These are phyloP conservation scores for Proteles cristata DNA, from an alignment of 2,113 vertebrate genomes.

Conservation along the genomic window DNA sequence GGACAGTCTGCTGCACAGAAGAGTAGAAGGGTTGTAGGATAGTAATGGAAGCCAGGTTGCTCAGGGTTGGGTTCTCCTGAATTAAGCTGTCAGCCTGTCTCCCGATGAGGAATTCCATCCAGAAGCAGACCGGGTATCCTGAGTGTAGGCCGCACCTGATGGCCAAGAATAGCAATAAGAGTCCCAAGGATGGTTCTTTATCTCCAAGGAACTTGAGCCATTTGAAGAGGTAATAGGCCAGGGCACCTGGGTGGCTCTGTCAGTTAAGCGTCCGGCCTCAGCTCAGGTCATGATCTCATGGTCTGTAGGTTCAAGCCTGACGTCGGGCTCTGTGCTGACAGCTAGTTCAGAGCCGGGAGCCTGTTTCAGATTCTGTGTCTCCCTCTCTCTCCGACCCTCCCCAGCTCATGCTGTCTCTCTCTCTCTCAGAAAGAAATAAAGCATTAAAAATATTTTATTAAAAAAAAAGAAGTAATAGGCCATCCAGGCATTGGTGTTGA, in stretches of 20 bases:
- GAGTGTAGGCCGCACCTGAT: conserved; percentile 97
- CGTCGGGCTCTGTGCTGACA: too few relatives aligned
- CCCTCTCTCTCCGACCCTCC: too few relatives aligned
- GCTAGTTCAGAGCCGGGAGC: too few relatives aligned
- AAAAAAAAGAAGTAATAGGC: conserved; percentile 92
- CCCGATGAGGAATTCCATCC: conserved; percentile 97
- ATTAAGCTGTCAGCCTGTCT: conserved; percentile 91
- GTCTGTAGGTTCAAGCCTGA: too few relatives aligned
- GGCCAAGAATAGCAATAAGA: conserved; percentile 93
- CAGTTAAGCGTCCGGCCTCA: too few relatives aligned
- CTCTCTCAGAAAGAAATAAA: too few relatives aligned
- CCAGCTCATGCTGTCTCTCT: too few relatives aligned
- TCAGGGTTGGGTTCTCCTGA: conserved; percentile 89
- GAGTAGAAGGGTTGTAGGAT: conserved; percentile 91
- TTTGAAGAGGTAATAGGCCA: conserved; percentile 96
- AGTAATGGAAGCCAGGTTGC: conserved; percentile 85
- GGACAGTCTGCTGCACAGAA: conserved; percentile 91
- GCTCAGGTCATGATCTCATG: too few relatives aligned
- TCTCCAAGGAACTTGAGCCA: conserved; percentile 95
- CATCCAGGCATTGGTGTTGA: conserved; percentile 96
- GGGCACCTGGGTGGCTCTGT: too few relatives aligned
- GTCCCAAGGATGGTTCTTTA: conserved; percentile 92
- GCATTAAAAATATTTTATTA: too few relatives aligned
- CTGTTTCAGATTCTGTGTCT: too few relatives aligned
- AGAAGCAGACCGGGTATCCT: conserved; percentile 96